These are phyloP conservation scores for Tanypteryx hageni DNA, from an alignment of 2,888 invertebrate genomes.

Conservation along the genomic window DNA sequence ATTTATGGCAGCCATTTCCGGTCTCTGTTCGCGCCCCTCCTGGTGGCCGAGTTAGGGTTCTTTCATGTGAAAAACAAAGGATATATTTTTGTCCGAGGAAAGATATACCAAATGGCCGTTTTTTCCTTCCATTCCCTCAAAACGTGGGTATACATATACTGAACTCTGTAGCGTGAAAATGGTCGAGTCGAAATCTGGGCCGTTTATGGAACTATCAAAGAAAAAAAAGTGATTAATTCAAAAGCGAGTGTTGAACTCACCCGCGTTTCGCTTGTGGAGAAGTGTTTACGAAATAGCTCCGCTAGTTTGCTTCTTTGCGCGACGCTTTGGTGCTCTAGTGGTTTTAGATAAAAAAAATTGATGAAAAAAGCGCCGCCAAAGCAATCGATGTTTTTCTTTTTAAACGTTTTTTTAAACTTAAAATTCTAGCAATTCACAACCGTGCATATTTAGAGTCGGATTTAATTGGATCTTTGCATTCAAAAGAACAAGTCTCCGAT, in stretches of 20 bases:
- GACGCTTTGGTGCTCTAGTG: background rate
- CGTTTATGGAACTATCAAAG: background rate
- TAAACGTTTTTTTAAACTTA: no score
- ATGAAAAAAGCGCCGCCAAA: background rate
- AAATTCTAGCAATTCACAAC: no score
- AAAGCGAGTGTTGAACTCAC: background rate
- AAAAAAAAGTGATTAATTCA: background rate
- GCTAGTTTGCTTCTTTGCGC: background rate
- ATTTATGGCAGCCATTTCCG: background rate
- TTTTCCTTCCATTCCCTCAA: background rate
- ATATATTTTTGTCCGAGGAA: background rate
- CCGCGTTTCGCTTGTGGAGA: background rate
- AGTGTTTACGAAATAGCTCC: background rate
- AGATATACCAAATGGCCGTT: background rate
- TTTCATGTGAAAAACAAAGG: background rate
- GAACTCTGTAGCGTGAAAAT: background rate
- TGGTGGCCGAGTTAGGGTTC: background rate
- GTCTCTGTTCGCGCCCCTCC: background rate
- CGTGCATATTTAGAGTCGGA: background rate
- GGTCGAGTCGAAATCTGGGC: background rate
- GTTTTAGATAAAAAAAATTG: background rate
- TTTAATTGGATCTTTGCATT: slow-evolving; percentile 7
- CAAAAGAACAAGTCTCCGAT: background rate
- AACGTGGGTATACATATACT: background rate
- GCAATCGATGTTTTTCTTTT: no score